Percentiles rank a stretch among this genome's conserved stretches.
Evolutionary conservation across 2,113 vertebrate genomes (phyloP).

Genomic region (Myotis davidii): DNA sequence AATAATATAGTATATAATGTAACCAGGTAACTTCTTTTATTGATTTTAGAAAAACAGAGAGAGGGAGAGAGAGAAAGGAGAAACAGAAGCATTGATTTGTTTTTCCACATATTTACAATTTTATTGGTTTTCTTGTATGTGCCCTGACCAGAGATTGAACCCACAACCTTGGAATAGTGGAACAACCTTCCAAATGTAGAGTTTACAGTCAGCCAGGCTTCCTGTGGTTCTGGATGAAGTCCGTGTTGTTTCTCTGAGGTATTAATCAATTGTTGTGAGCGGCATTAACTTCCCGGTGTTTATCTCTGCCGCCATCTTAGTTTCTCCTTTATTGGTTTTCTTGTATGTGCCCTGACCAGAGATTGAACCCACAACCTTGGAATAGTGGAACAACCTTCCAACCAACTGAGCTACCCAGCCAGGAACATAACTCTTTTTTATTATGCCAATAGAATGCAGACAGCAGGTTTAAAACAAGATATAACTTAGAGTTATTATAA

Average conservation of each 20-base stretch:
- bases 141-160: neutral
- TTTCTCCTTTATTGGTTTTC: neutral
- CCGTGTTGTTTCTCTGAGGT: too few relatives aligned
- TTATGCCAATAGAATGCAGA: neutral
- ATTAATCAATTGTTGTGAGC: too few relatives aligned
- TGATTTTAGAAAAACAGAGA: neutral
- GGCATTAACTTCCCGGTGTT: too few relatives aligned
- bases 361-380: neutral
- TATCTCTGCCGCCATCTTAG: too few relatives aligned
- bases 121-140: neutral
- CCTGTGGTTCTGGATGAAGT: too few relatives aligned
- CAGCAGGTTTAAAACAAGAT: neutral
- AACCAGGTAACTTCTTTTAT: neutral
- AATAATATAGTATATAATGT: neutral
- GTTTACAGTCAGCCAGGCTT: too few relatives aligned
- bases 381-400: neutral
- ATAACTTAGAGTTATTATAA: neutral
- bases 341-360: neutral
- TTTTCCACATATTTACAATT: neutral
- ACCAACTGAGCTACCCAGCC: neutral
- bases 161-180: neutral
- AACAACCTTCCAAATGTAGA: neutral
- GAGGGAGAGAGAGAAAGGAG: neutral
- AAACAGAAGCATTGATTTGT: neutral
- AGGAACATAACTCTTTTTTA: neutral